phyloP scores from a whole-genome alignment of 1,140 invertebrate species.

The Prorops nasuta region DNA sequence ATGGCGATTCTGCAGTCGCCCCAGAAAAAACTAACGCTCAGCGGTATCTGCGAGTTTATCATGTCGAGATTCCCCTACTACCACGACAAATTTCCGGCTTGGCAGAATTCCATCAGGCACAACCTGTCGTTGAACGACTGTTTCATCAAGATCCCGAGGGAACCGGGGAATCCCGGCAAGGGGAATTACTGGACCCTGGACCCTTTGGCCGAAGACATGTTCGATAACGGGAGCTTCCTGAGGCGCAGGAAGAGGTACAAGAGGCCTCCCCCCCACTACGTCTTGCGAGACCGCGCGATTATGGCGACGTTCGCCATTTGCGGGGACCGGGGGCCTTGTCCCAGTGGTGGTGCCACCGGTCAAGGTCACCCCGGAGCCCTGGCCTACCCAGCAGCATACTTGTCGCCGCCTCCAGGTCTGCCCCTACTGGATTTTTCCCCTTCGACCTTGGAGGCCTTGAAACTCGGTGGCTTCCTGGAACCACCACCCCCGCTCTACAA shows the following conservation, averaged over 20 bases:
- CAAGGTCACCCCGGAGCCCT: constrained; percentile 36
- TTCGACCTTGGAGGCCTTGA: constrained; percentile 53
- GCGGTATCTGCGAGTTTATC: constrained; percentile 98
- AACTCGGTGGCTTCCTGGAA: constrained; percentile 48
- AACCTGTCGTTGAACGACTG: constrained; percentile 98
- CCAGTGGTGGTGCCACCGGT: constrained; percentile 19
- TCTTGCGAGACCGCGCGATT: constrained; percentile 55
- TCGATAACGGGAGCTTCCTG: constrained; percentile 98
- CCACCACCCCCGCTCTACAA: constrained; percentile 52
- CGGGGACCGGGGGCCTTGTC: constrained; percentile 40
- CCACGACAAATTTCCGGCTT: constrained; percentile 91
- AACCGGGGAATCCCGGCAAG: constrained; percentile 97
- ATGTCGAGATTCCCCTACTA: constrained; percentile 96
- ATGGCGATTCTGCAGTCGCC: constrained; percentile 98
- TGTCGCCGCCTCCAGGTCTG: constrained; percentile 49
- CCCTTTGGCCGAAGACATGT: constrained; percentile 97
- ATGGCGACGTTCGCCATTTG: constrained; percentile 55
- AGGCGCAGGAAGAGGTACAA: constrained; percentile 94
- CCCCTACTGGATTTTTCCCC: constrained; percentile 57
- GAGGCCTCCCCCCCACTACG: constrained; percentile 67
- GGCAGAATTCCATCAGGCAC: constrained; percentile 97
- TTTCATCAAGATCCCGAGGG: constrained; percentile 97
- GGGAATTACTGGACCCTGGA: constrained; percentile 99
- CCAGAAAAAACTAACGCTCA: constrained; percentile 93
- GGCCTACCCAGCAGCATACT: constrained; percentile 40